A percentile compares a stretch with the other conserved stretches of the same genome.
Evolutionary conservation across 2,113 vertebrate genomes (phyloP).

Genomic region (Crotalus helleri): DNA sequence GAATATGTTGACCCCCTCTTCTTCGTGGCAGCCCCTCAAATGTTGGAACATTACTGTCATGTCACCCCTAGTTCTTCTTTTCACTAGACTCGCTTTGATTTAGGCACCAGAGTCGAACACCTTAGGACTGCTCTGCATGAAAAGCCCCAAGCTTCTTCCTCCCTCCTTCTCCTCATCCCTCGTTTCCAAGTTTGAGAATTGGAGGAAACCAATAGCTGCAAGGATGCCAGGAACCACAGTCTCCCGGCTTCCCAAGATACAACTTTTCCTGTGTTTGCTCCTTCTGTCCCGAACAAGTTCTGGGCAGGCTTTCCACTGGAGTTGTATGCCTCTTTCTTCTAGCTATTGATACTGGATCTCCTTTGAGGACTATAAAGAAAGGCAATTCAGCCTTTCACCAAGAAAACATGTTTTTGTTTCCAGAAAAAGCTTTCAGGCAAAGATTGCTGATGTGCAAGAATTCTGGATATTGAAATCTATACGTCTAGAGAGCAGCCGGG

Average conservation of each 20-base stretch:
- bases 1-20: not conserved
- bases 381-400: constrained; percentile 35
- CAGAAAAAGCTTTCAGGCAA: constrained; percentile 3
- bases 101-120: not conserved
- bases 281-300: constrained; percentile 19
- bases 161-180: not conserved
- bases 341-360: constrained; percentile 60
- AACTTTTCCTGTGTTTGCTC: not conserved
- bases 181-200: constrained; percentile 24
- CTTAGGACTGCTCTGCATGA: not conserved
- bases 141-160: not conserved
- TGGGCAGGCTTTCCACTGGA: constrained; percentile 41
- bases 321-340: constrained; percentile 57
- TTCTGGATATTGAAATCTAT: not conserved
- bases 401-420: constrained; percentile 40
- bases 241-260: constrained; percentile 48
- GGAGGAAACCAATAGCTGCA: constrained; percentile 53
- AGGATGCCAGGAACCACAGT: constrained; percentile 64
- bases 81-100: not conserved
- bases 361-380: constrained; percentile 50
- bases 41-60: not conserved
- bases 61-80: not conserved
- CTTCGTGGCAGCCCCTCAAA: not conserved
- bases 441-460: not conserved
- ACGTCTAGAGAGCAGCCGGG: not conserved